These are phyloP conservation scores for Phalacrocorax aristotelis DNA, from an alignment of 2,113 vertebrate genomes.

Conservation along the genomic window DNA sequence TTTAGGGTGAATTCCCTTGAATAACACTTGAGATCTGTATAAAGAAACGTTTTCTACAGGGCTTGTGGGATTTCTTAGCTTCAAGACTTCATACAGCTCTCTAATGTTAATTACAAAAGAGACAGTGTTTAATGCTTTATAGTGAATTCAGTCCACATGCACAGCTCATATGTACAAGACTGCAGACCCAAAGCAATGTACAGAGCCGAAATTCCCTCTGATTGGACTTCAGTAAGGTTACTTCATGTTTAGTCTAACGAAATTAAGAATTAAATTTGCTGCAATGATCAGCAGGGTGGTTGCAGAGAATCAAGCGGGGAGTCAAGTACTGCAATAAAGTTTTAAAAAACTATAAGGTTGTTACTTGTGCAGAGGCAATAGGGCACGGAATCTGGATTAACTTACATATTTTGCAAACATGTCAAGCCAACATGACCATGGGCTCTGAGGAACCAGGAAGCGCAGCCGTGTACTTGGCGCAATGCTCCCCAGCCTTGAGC, in stretches of 20 bases:
- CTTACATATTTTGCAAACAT: neutral
- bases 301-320: neutral
- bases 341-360: neutral
- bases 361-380: neutral
- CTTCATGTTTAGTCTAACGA: neutral
- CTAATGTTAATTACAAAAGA: slow-evolving; percentile 15
- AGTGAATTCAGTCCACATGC: neutral
- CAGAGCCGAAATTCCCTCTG: neutral
- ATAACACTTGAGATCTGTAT: neutral
- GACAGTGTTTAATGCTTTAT: neutral
- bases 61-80: neutral
- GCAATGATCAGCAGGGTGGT: neutral
- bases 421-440: neutral
- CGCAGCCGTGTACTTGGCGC: rapidly evolving
- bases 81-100: neutral
- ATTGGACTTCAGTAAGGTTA: neutral
- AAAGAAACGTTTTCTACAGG: neutral
- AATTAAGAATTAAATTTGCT: neutral
- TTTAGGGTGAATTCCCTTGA: neutral
- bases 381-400: neutral
- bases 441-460: neutral
- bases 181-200: neutral
- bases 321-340: neutral
- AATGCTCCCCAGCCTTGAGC: rapidly evolving
- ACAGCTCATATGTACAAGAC: neutral